phyloP scores from a whole-genome alignment of 2,888 invertebrate species.

The Anoncus sp. region DNA sequence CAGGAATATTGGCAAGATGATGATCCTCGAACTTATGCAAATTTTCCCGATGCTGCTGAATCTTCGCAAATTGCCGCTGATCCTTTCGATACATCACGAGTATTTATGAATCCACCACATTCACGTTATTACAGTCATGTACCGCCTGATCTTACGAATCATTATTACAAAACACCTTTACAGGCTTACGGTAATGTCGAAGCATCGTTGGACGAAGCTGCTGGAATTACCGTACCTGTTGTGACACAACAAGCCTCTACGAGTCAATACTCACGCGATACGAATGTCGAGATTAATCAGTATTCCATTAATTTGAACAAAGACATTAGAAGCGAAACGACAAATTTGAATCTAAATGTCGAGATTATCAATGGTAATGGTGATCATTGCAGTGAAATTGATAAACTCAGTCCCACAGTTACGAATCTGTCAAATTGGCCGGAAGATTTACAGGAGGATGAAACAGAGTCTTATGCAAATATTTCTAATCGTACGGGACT shows the following conservation, averaged over 20 bases:
- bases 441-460: slow-evolving; percentile 74
- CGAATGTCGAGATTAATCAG: slow-evolving; percentile 66
- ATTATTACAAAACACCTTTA: slow-evolving; percentile 67
- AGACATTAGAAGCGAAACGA: slow-evolving; percentile 74
- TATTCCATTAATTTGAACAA: slow-evolving; percentile 75
- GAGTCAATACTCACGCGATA: slow-evolving; percentile 64
- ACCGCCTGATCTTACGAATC: slow-evolving; percentile 75
- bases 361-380: slow-evolving; percentile 62
- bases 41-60: slow-evolving; percentile 74
- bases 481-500: slow-evolving; percentile 65
- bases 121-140: slow-evolving; percentile 83
- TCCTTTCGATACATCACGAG: slow-evolving; percentile 88
- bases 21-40: slow-evolving; percentile 78
- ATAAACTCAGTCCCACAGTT: slow-evolving; percentile 69
- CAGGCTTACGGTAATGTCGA: slow-evolving; percentile 78
- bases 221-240: slow-evolving; percentile 8
- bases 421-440: slow-evolving; percentile 76
- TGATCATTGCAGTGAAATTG: slow-evolving; percentile 80
- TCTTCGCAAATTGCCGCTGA: slow-evolving; percentile 81
- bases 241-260: slow-evolving; percentile 33
- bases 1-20: slow-evolving; percentile 75
- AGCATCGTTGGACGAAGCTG: slow-evolving; percentile 62
- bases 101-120: slow-evolving; percentile 78
- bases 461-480: slow-evolving; percentile 74
- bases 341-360: slow-evolving; percentile 74